Conservation (phyloP, 2,888 invertebrate genomes). For the Drosophila lacicola region DNA sequence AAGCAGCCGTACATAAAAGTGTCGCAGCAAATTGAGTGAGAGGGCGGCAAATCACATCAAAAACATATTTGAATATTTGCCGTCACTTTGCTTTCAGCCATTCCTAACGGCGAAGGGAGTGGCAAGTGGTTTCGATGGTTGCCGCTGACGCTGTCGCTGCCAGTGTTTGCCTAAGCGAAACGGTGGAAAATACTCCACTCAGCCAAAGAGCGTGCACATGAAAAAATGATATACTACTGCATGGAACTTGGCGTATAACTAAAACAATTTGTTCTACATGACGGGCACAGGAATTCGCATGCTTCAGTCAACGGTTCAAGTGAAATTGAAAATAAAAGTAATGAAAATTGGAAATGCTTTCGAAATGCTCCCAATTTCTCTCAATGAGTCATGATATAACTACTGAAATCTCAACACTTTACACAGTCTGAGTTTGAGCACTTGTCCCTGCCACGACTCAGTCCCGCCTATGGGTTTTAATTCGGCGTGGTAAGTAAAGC, state of each 20-base stretch:
- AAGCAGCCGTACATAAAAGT: conserved; percentile 55
- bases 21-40: conserved; percentile 67
- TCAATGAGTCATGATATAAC: conserved; percentile 21
- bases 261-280: conserved; percentile 14
- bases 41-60: conserved; percentile 77
- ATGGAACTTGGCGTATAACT: conserved; percentile 1
- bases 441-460: conserved; percentile 8
- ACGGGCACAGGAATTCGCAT: not conserved
- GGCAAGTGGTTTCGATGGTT: conserved; percentile 25
- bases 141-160: conserved; percentile 68
- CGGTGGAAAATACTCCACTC: conserved; percentile 18
- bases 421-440: conserved; percentile 43
- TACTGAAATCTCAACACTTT: conserved; percentile 70
- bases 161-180: conserved; percentile 73
- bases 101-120: conserved; percentile 1
- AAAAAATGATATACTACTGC: not conserved
- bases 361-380: conserved; percentile 6
- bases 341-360: not conserved
- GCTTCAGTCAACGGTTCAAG: not conserved
- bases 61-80: conserved; percentile 82
- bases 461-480: conserved; percentile 47
- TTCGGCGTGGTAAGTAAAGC: conserved; percentile 73
- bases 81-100: conserved; percentile 74
- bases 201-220: conserved; percentile 6
- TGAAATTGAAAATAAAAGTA: not conserved